These are phyloP conservation scores for Idaea aversata DNA, from an alignment of 2,888 invertebrate genomes.

Conservation along the genomic window DNA sequence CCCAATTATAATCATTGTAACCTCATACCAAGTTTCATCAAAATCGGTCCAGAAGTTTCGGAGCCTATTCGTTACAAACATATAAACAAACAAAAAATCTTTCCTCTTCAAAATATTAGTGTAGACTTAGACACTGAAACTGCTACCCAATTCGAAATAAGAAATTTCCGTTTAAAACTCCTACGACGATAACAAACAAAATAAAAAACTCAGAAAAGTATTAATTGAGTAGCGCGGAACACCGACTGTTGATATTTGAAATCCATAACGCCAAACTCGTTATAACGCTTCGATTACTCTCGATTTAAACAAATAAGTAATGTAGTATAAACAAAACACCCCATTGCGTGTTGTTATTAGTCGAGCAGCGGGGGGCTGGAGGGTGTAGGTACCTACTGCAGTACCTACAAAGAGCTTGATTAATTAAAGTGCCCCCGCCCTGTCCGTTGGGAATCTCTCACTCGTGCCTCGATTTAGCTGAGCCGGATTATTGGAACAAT, in stretches of 20 bases:
- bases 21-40: too few relatives aligned
- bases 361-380: slow-evolving; percentile 53
- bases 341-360: slow-evolving; percentile 62
- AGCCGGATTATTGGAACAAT: slow-evolving; percentile 60
- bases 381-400: slow-evolving; percentile 32
- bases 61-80: too few relatives aligned
- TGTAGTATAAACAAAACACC: slow-evolving; percentile 61
- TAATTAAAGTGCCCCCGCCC: slow-evolving; percentile 77
- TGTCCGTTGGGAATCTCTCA: slow-evolving; percentile 54
- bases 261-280: slow-evolving; percentile 39
- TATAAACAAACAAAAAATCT: too few relatives aligned
- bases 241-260: slow-evolving; percentile 30
- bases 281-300: slow-evolving; percentile 58
- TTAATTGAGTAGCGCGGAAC: slow-evolving; percentile 18
- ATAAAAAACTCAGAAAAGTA: background rate
- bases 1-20: too few relatives aligned
- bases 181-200: background rate
- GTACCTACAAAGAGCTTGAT: slow-evolving; percentile 64
- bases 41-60: too few relatives aligned
- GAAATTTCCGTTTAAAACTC: too few relatives aligned
- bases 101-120: too few relatives aligned
- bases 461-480: slow-evolving; percentile 52
- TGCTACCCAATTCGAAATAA: too few relatives aligned
- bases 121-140: too few relatives aligned
- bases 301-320: slow-evolving; percentile 63